Percentiles rank a stretch among this genome's conserved stretches.
Evolutionary conservation across 2,797 vertebrate genomes (phyloP).

Genomic region (Masticophis lateralis): DNA sequence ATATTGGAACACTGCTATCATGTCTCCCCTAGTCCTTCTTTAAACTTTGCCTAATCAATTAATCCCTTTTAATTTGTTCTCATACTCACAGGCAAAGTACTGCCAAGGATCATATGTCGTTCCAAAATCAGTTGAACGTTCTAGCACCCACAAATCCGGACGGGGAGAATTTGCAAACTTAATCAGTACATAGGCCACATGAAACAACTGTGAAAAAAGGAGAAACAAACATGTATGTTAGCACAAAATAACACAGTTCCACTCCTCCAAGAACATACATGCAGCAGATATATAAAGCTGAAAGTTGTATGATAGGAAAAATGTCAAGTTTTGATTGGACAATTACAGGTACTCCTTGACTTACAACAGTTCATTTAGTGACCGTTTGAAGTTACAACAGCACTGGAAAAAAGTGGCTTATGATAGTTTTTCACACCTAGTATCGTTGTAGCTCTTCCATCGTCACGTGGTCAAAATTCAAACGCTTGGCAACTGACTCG

Average conservation of each 20-base stretch:
- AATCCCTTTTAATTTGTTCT: neutral
- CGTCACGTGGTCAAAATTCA: neutral
- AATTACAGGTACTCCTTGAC: neutral
- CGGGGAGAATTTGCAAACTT: conserved; percentile 97
- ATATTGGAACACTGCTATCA: too few relatives aligned
- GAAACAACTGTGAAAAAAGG: conserved; percentile 82
- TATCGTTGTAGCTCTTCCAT: neutral
- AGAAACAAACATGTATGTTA: conserved; percentile 38
- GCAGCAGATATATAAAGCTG: rapidly evolving
- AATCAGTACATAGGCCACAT: conserved; percentile 93
- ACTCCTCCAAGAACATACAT: conserved; percentile 30
- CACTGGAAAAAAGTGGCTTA: neutral
- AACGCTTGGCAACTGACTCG: neutral
- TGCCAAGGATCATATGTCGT: conserved; percentile 92
- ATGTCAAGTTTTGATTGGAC: neutral
- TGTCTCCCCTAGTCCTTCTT: too few relatives aligned
- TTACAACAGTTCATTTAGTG: neutral
- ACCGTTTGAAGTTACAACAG: neutral
- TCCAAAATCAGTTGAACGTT: conserved; percentile 87
- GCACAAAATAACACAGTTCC: neutral
- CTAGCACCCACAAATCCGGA: conserved; percentile 96
- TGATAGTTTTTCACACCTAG: too few relatives aligned
- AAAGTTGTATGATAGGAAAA: neutral
- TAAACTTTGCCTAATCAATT: neutral
- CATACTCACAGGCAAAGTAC: conserved; percentile 94